A percentile compares a stretch with the other conserved stretches of the same genome.
These are phyloP conservation scores for Liopterus haemorrhoidalis DNA, from an alignment of 2,888 invertebrate species.

Conservation along the genomic window DNA sequence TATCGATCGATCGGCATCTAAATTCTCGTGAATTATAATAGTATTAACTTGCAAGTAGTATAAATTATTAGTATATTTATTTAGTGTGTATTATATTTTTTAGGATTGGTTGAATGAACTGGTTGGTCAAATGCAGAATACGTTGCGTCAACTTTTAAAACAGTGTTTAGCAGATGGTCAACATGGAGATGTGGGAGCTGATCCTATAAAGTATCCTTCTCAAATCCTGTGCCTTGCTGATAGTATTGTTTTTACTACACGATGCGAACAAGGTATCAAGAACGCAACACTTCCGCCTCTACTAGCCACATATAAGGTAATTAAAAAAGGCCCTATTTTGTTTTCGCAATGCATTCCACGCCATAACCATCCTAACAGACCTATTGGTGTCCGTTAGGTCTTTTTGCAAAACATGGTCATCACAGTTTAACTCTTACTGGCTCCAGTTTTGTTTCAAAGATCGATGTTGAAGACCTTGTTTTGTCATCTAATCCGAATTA, in stretches of 20 bases:
- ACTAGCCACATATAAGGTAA: slow-evolving; percentile 48
- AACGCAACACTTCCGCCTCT: slow-evolving; percentile 56
- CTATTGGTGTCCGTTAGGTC: background rate
- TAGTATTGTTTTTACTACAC: slow-evolving; percentile 76
- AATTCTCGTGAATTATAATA: too few relatives aligned
- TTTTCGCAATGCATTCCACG: background rate
- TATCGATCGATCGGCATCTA: too few relatives aligned
- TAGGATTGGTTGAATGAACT: slow-evolving; percentile 73
- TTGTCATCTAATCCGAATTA: too few relatives aligned
- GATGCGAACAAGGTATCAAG: slow-evolving; percentile 73
- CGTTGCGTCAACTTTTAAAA: slow-evolving; percentile 64
- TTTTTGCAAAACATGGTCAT: slow-evolving; percentile 5
- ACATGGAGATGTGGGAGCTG: slow-evolving; percentile 47
- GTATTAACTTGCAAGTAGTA: too few relatives aligned
- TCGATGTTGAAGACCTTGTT: too few relatives aligned
- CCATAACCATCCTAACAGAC: background rate
- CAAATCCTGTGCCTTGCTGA: slow-evolving; percentile 83
- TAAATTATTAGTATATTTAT: slow-evolving; percentile 13
- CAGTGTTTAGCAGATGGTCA: slow-evolving; percentile 50
- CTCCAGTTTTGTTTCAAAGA: too few relatives aligned
- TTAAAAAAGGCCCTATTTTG: too few relatives aligned
- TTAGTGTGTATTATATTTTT: slow-evolving; percentile 29
- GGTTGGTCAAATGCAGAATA: slow-evolving; percentile 74
- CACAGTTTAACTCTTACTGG: too few relatives aligned
- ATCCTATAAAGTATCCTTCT: slow-evolving; percentile 61